phyloP scores from a whole-genome alignment of 2,113 vertebrate genomes.

The Planiliza haematocheilus region DNA sequence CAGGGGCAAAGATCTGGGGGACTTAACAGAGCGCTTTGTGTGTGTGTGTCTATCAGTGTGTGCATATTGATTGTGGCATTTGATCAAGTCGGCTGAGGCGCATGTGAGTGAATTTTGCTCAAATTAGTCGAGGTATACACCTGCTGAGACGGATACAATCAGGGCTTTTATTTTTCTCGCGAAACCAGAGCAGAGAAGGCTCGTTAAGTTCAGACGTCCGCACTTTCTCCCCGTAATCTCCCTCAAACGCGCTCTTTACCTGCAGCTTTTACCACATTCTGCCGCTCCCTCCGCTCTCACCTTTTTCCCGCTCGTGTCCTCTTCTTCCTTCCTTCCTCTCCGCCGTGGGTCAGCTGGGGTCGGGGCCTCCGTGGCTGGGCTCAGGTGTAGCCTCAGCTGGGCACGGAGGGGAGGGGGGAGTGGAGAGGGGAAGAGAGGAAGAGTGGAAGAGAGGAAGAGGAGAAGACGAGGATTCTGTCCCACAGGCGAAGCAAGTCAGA shows the following conservation, averaged over 20 bases:
- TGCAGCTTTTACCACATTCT: constrained; percentile 7
- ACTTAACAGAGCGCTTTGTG: constrained; percentile 72
- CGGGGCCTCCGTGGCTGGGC: constrained; percentile 76
- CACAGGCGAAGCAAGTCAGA: constrained; percentile 47
- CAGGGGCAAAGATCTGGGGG: constrained; percentile 79
- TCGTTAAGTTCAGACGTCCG: not conserved
- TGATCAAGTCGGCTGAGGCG: constrained; percentile 64
- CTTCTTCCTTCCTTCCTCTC: constrained; percentile 39
- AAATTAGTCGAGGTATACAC: constrained; percentile 52
- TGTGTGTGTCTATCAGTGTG: constrained; percentile 64
- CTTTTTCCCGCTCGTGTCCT: constrained; percentile 57
- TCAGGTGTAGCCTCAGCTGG: constrained; percentile 84
- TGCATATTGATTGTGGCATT: constrained; percentile 71
- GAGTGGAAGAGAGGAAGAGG: constrained; percentile 19
- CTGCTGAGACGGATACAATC: constrained; percentile 20
- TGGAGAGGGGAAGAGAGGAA: constrained; percentile 11
- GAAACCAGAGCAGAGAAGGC: not conserved
- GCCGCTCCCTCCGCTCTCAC: constrained; percentile 34
- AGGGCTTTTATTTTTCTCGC: not conserved
- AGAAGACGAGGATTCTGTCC: constrained; percentile 34
- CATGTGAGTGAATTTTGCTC: constrained; percentile 49
- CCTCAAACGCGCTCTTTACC: not conserved
- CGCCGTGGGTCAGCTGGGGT: constrained; percentile 74
- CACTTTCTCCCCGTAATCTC: not conserved
- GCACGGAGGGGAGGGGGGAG: constrained; percentile 19